Evolutionary conservation across 2,113 vertebrate genomes (phyloP).

Genomic region (Nesogale talazaci): DNA sequence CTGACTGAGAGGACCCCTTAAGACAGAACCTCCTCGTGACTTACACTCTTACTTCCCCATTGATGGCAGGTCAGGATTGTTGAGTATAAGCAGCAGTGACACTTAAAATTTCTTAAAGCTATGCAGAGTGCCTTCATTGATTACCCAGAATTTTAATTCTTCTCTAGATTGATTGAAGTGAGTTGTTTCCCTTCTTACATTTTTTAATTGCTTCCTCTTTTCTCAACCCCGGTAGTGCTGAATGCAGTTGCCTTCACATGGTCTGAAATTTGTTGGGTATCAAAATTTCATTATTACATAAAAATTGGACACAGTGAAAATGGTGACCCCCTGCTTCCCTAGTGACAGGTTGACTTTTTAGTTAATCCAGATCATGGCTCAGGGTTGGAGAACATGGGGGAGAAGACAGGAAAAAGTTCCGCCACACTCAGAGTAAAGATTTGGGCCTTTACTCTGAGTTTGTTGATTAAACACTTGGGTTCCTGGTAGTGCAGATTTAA

Average conservation of each 20-base stretch:
- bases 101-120: constrained; percentile 82
- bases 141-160: constrained; percentile 80
- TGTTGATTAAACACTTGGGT: not conserved
- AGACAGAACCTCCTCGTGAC: constrained; percentile 81
- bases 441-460: not conserved
- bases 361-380: not conserved
- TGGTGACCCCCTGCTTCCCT: constrained; percentile 38
- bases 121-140: constrained; percentile 83
- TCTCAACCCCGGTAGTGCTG: constrained; percentile 36
- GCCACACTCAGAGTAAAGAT: not conserved
- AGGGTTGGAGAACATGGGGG: not conserved
- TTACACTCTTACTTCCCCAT: constrained; percentile 70
- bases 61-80: constrained; percentile 73
- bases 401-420: not conserved
- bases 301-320: not conserved
- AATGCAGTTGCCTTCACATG: constrained; percentile 56
- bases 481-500: not conserved
- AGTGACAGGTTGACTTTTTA: constrained; percentile 52
- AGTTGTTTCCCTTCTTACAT: constrained; percentile 68
- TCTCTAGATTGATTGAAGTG: constrained; percentile 82
- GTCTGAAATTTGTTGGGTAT: constrained; percentile 65
- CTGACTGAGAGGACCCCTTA: constrained; percentile 79
- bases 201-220: constrained; percentile 80
- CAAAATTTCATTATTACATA: constrained; percentile 61
- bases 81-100: constrained; percentile 84